Evolutionary conservation across 2,888 invertebrate genomes (phyloP).

Genomic region (Dicyrtoma fusca): DNA sequence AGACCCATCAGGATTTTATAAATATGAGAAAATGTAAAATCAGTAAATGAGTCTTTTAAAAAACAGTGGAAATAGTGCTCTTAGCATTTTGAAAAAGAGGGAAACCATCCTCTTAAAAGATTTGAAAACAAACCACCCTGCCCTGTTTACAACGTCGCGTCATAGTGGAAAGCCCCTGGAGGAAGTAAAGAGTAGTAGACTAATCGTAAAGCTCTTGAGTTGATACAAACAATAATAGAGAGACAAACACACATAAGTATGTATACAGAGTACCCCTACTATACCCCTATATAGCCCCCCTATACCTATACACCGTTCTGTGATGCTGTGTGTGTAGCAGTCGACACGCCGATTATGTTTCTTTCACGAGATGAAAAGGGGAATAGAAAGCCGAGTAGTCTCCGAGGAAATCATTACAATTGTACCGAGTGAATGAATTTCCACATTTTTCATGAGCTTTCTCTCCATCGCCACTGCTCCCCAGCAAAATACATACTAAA

Average conservation of each 20-base stretch:
- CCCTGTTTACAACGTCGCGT: no score
- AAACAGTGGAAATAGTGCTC: no score
- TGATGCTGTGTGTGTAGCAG: constrained; percentile 31
- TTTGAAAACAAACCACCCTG: background rate
- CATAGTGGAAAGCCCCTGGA: constrained; percentile 9
- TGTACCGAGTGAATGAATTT: constrained; percentile 56
- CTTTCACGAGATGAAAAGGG: constrained; percentile 50
- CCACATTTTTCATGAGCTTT: constrained; percentile 56
- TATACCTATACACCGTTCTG: background rate
- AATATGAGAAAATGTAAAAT: no score
- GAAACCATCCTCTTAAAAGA: constrained; percentile 16
- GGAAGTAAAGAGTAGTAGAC: constrained; percentile 41
- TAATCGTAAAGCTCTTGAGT: constrained; percentile 32
- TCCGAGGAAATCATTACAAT: constrained; percentile 56
- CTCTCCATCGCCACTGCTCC: background rate
- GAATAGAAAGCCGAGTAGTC: constrained; percentile 50
- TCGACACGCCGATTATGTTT: constrained; percentile 44
- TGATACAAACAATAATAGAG: constrained; percentile 31
- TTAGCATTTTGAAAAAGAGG: constrained; percentile 8
- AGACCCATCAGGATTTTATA: no score
- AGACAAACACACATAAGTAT: constrained; percentile 34
- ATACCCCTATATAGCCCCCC: background rate
- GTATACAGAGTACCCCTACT: no score
- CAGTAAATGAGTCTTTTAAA: no score
- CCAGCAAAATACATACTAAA: background rate